Percentiles rank a stretch among this genome's conserved stretches.
Conservation (phyloP, 1,140 invertebrate species). For the Drosophila neocordata region DNA sequence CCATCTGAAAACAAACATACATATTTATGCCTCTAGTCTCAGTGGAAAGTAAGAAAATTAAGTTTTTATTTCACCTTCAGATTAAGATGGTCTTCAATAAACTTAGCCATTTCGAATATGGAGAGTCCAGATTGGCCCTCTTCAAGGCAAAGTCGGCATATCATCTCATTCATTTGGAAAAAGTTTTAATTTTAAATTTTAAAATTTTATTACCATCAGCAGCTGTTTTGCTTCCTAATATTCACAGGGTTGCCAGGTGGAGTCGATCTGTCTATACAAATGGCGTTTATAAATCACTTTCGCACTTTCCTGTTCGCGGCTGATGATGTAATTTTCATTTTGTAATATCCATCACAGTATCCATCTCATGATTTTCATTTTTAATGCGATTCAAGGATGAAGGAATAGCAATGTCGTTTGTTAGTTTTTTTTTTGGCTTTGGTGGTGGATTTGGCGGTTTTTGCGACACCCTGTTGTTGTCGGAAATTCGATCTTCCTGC, state of each 20-base stretch:
- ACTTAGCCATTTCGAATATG: conserved; percentile 34
- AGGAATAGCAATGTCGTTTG: background rate
- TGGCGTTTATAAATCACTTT: too few relatives aligned
- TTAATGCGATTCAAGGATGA: background rate
- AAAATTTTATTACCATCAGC: background rate
- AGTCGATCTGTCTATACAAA: background rate
- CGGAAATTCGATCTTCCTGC: background rate
- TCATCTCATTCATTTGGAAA: conserved; percentile 1
- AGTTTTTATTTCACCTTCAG: conserved; percentile 29
- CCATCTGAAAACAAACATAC: conserved; percentile 10
- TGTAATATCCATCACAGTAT: background rate
- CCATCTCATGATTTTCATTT: background rate
- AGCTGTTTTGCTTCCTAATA: background rate
- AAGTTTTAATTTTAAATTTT: background rate
- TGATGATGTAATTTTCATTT: too few relatives aligned
- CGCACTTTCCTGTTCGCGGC: too few relatives aligned
- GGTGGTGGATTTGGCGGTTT: background rate
- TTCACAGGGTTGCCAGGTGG: background rate
- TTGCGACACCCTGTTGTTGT: background rate
- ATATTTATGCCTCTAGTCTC: too few relatives aligned
- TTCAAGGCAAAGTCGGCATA: conserved; percentile 88
- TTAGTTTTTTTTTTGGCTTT: background rate
- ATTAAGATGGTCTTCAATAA: conserved; percentile 45
- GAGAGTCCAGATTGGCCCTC: conserved; percentile 89
- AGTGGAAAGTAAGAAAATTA: background rate